A percentile compares a stretch with the other conserved stretches of the same genome.
Evolutionary conservation across 2,888 invertebrate genomes (phyloP).

Genomic region (Buathra laborator): DNA sequence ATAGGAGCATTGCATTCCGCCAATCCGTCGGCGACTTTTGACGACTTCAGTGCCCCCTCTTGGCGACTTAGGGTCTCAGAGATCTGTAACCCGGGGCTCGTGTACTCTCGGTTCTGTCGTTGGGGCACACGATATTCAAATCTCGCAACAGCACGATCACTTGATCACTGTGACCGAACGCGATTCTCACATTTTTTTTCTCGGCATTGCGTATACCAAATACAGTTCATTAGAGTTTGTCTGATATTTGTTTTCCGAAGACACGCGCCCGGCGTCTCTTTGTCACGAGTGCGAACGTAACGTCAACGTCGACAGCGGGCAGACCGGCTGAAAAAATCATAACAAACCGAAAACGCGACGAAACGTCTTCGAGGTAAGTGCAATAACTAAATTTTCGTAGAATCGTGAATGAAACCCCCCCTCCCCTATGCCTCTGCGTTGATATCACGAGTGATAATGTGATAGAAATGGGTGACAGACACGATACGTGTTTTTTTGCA

Average conservation of each 20-base stretch:
- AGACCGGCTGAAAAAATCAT: background rate
- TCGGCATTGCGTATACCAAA: background rate
- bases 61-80: no score
- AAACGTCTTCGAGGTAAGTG: background rate
- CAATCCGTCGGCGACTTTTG: no score
- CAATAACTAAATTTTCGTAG: background rate
- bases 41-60: no score
- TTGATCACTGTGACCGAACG: background rate
- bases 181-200: background rate
- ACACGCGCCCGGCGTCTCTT: background rate
- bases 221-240: background rate
- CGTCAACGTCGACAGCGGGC: background rate
- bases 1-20: no score
- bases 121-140: constrained; percentile 6
- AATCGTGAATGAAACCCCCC: background rate
- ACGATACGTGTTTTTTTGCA: background rate
- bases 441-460: background rate
- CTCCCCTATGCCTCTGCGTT: background rate
- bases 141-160: background rate
- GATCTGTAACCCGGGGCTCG: background rate
- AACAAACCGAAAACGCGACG: background rate
- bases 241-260: background rate
- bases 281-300: background rate
- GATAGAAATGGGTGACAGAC: no score
- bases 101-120: background rate